phyloP scores from a whole-genome alignment of 2,888 invertebrate genomes.

The Netelia melanura region DNA sequence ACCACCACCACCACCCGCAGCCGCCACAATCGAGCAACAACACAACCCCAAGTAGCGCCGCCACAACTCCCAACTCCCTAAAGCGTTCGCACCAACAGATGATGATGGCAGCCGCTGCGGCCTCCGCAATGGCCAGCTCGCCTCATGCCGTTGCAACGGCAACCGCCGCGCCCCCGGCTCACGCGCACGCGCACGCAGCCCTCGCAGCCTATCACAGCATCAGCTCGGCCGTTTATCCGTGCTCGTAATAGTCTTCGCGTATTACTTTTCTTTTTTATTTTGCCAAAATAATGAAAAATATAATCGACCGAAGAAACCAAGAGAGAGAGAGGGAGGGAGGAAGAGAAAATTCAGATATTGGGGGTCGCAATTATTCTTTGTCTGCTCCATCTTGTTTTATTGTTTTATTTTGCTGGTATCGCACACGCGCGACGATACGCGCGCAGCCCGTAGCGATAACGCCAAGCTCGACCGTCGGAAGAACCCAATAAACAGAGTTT shows the following conservation, averaged over 20 bases:
- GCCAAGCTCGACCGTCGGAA: too few relatives aligned
- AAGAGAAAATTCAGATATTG: too few relatives aligned
- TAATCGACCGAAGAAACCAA: too few relatives aligned
- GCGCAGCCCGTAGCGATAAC: too few relatives aligned
- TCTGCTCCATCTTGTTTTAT: too few relatives aligned
- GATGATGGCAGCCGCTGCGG: conserved; percentile 85
- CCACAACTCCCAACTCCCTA: conserved; percentile 85
- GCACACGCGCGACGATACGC: too few relatives aligned
- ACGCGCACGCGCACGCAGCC: conserved; percentile 88
- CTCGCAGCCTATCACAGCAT: conserved; percentile 89
- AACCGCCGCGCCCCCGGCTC: conserved; percentile 88
- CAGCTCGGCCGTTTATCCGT: conserved; percentile 93
- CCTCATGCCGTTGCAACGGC: conserved; percentile 87
- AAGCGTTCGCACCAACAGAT: conserved; percentile 85
- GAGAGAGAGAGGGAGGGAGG: too few relatives aligned
- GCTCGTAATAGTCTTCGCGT: conserved; percentile 89
- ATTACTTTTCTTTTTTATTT: conserved; percentile 11
- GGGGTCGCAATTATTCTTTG: too few relatives aligned
- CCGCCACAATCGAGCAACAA: conserved; percentile 70
- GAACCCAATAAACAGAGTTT: too few relatives aligned
- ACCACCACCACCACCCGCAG: conserved; percentile 75
- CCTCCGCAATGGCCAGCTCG: conserved; percentile 86
- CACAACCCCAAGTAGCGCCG: conserved; percentile 85
- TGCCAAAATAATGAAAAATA: neutral
- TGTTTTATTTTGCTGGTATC: too few relatives aligned